A percentile compares a stretch with the other conserved stretches of the same genome.
phyloP scores from a whole-genome alignment of 2,888 invertebrate species.

The Drosophila neutralis region DNA sequence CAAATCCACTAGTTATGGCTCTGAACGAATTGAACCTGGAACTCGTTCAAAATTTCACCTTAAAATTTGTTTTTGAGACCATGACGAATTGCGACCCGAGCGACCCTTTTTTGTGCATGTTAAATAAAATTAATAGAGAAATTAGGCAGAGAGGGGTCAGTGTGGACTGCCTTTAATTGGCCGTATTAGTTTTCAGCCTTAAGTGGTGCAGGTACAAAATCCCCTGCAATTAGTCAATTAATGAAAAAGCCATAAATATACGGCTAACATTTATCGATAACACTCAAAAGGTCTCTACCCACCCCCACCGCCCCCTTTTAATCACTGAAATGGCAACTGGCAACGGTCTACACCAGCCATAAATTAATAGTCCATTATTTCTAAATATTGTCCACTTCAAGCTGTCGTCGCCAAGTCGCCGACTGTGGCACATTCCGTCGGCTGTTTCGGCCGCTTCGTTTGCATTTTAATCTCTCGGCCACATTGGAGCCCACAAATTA shows the following conservation, averaged over 20 bases:
- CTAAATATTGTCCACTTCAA: constrained; percentile 78
- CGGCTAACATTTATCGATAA: constrained; percentile 67
- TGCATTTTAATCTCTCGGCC: constrained; percentile 76
- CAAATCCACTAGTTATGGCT: constrained; percentile 78
- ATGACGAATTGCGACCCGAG: constrained; percentile 69
- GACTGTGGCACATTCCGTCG: constrained; percentile 44
- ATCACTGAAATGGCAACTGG: constrained; percentile 63
- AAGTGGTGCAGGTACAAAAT: constrained; percentile 59
- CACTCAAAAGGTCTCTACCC: constrained; percentile 45
- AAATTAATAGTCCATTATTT: constrained; percentile 82
- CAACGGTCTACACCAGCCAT: constrained; percentile 51
- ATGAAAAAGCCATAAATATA: constrained; percentile 75
- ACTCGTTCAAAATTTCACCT: constrained; percentile 54
- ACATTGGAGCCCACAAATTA: constrained; percentile 70
- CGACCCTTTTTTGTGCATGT: constrained; percentile 46
- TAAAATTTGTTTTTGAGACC: constrained; percentile 61
- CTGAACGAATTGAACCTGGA: constrained; percentile 67
- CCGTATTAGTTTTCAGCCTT: constrained; percentile 66
- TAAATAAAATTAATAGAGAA: constrained; percentile 78
- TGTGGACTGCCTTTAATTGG: constrained; percentile 58
- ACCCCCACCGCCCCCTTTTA: constrained; percentile 3
- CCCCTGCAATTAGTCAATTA: constrained; percentile 77
- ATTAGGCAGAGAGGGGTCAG: constrained; percentile 58
- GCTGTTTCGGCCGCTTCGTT: constrained; percentile 62
- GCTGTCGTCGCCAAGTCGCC: constrained; percentile 75